Conservation (phyloP, 2,113 vertebrate species). For the Miniopterus natalensis region DNA sequence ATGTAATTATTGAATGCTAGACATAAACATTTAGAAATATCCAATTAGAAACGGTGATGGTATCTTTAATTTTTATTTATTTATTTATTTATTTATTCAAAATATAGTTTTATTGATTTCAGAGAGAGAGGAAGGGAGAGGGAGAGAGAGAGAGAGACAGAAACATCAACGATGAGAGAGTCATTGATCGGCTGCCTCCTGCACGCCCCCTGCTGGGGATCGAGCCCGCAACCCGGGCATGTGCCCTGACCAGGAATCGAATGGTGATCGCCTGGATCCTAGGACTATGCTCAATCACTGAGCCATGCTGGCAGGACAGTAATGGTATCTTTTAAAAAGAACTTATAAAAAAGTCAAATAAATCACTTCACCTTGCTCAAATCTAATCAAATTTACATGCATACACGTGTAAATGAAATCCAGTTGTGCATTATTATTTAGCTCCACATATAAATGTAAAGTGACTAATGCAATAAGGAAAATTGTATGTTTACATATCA, state of each 20-base stretch:
- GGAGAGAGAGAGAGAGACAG: too few species aligned
- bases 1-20: background rate
- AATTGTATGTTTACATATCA: background rate
- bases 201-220: too few species aligned
- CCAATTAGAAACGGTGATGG: background rate
- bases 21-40: conserved; percentile 3
- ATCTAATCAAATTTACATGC: background rate
- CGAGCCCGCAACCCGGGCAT: too few species aligned
- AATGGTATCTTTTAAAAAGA: background rate
- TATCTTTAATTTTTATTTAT: background rate
- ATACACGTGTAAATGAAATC: background rate
- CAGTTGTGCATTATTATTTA: background rate
- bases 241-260: too few species aligned
- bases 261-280: too few species aligned
- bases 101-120: too few species aligned
- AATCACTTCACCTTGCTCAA: background rate
- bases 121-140: too few species aligned
- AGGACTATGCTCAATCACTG: too few species aligned
- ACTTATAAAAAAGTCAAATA: background rate
- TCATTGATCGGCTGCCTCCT: too few species aligned
- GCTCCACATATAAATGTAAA: background rate
- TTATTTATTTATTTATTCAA: too few species aligned
- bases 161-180: too few species aligned
- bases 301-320: background rate
- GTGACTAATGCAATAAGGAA: background rate